These are phyloP conservation scores for Campylorhamphus procurvoides DNA, from an alignment of 2,113 vertebrate genomes.

Conservation along the genomic window DNA sequence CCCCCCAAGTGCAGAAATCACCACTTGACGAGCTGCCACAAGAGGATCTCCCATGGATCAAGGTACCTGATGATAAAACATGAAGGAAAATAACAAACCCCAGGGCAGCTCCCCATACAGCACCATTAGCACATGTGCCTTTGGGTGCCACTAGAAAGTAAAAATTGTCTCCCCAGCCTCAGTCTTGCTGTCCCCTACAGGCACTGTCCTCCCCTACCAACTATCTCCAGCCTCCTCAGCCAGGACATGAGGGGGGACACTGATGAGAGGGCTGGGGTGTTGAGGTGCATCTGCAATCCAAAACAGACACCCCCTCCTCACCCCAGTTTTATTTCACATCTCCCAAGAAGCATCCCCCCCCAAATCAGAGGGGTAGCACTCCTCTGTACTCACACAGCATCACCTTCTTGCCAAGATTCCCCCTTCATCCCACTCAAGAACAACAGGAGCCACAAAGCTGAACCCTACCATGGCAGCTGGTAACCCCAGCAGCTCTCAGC, in stretches of 20 bases:
- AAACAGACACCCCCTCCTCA: not conserved
- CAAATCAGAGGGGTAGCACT: not conserved
- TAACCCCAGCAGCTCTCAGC: not conserved
- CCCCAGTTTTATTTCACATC: not conserved
- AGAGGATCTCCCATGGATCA: not conserved
- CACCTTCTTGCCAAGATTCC: not conserved
- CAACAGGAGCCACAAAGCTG: not conserved
- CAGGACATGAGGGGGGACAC: not conserved
- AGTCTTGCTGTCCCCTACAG: fast-evolving
- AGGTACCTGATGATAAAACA: not conserved
- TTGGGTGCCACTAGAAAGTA: not conserved
- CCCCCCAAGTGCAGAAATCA: not conserved
- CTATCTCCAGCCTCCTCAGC: not conserved
- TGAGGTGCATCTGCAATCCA: not conserved
- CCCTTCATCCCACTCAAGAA: not conserved
- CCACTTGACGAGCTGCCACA: not conserved
- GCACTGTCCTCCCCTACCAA: not conserved
- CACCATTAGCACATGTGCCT: not conserved
- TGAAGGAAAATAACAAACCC: not conserved
- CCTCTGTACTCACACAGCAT: not conserved
- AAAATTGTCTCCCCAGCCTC: not conserved
- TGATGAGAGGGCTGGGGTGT: not conserved
- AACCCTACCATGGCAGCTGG: not conserved
- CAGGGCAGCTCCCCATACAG: not conserved
- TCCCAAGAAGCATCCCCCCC: not conserved